Evolutionary conservation across 2,113 vertebrate genomes (phyloP).

Genomic region (Limanda limanda): DNA sequence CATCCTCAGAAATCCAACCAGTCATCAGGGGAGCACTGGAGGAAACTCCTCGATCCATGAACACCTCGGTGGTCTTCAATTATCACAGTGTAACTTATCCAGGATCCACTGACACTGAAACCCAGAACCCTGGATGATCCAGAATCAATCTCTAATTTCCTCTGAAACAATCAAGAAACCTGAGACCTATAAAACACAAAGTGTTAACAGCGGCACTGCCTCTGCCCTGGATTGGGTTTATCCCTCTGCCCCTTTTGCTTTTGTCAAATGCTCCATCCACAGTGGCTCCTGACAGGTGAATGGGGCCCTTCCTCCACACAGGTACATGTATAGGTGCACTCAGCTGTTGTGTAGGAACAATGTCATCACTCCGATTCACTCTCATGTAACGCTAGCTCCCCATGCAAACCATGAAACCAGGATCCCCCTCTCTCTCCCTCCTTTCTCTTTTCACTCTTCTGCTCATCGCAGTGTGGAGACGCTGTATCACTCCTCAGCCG

Average conservation of each 20-base stretch:
- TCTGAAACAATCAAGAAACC: slow-evolving; percentile 55
- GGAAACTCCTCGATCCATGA: slow-evolving; percentile 10
- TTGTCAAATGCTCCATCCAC: slow-evolving; percentile 33
- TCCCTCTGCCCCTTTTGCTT: slow-evolving; percentile 30
- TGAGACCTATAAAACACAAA: slow-evolving; percentile 33
- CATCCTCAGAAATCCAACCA: slow-evolving; percentile 26
- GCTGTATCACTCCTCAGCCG: slow-evolving; percentile 70
- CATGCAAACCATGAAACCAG: slow-evolving; percentile 72
- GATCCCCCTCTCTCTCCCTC: slow-evolving; percentile 54
- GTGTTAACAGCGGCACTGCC: slow-evolving; percentile 27
- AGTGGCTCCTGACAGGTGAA: slow-evolving; percentile 45
- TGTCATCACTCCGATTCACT: slow-evolving; percentile 78
- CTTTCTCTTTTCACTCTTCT: slow-evolving; percentile 68
- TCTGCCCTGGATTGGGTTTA: slow-evolving; percentile 7
- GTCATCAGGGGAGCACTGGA: slow-evolving; percentile 3
- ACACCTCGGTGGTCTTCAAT: not conserved
- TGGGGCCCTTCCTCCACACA: slow-evolving; percentile 36
- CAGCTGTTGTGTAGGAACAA: slow-evolving; percentile 67
- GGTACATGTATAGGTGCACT: slow-evolving; percentile 63
- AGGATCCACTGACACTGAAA: slow-evolving; percentile 13
- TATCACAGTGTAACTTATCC: not conserved
- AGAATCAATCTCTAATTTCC: slow-evolving; percentile 60
- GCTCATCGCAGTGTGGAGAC: slow-evolving; percentile 62
- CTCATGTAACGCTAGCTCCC: slow-evolving; percentile 74
- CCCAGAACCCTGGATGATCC: slow-evolving; percentile 18